These are phyloP conservation scores for Gibbula magus DNA, from an alignment of 2,888 invertebrate genomes.

Conservation along the genomic window DNA sequence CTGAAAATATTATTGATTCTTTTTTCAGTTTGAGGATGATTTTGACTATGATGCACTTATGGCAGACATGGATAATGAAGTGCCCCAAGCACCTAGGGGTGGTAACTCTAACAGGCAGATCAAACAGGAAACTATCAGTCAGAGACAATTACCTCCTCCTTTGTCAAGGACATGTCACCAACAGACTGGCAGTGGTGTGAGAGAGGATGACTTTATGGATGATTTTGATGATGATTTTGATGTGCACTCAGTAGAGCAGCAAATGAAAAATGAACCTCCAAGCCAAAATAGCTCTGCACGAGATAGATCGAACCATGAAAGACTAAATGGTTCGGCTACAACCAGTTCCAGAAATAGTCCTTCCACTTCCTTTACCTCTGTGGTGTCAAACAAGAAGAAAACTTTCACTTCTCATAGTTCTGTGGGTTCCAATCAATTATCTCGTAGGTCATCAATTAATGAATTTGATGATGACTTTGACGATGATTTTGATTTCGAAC, in stretches of 20 bases:
- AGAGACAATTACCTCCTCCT: not conserved
- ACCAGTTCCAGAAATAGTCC: too few relatives aligned
- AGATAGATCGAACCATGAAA: not conserved
- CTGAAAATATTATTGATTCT: not conserved
- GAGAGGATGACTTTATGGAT: slow-evolving; percentile 33
- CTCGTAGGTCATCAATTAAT: not conserved
- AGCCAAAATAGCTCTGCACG: not conserved
- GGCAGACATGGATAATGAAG: slow-evolving; percentile 50
- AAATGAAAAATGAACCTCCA: not conserved
- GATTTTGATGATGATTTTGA: slow-evolving; percentile 53
- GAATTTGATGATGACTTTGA: not conserved
- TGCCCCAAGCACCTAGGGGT: not conserved
- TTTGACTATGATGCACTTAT: slow-evolving; percentile 43
- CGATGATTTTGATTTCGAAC: not conserved
- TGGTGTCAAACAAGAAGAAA: too few relatives aligned
- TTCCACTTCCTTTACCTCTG: too few relatives aligned
- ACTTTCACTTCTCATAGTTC: too few relatives aligned
- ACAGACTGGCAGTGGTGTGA: slow-evolving; percentile 1
- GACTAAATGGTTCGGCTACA: not conserved
- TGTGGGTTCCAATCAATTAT: too few relatives aligned
- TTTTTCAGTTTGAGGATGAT: slow-evolving; percentile 50
- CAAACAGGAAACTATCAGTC: not conserved
- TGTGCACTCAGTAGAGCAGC: slow-evolving; percentile 11
- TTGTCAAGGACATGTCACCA: not conserved
- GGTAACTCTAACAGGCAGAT: not conserved